Evolutionary conservation across 2,888 invertebrate species (phyloP).

Genomic region (Tanypteryx hageni): DNA sequence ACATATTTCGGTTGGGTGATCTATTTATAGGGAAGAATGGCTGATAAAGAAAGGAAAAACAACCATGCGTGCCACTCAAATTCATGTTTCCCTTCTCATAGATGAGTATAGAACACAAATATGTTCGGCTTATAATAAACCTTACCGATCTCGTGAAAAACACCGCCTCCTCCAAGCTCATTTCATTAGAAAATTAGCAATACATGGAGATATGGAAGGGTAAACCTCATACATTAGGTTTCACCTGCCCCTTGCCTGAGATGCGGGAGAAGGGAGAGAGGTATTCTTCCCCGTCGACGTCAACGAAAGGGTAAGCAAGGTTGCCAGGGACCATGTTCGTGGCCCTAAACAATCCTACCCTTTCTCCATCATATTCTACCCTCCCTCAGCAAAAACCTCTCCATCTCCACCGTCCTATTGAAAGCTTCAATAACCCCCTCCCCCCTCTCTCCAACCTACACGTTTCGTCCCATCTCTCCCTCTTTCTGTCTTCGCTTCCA

Average conservation of each 20-base stretch:
- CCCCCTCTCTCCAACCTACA: neutral
- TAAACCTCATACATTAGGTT: neutral
- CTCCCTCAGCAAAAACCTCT: neutral
- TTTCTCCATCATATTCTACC: constrained; percentile 1
- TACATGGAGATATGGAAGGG: neutral
- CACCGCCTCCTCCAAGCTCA: neutral
- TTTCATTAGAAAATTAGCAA: constrained; percentile 6
- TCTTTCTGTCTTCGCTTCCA: neutral
- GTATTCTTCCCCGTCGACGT: constrained; percentile 32
- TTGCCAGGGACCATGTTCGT: constrained; percentile 9
- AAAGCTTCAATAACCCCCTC: neutral
- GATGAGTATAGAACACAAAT: too few species aligned
- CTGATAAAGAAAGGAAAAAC: too few species aligned
- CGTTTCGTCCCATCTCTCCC: neutral
- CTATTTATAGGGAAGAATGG: too few species aligned
- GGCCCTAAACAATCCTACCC: constrained; percentile 26
- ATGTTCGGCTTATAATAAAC: too few species aligned
- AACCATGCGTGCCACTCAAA: too few species aligned
- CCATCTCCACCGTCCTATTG: neutral
- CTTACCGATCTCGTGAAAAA: neutral
- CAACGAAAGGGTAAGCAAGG: neutral
- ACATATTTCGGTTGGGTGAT: too few species aligned
- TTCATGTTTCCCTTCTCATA: too few species aligned
- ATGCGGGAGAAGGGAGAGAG: neutral
- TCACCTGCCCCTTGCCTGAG: constrained; percentile 47